Conservation (phyloP, 2,888 invertebrate species). For the Gibbula magus region DNA sequence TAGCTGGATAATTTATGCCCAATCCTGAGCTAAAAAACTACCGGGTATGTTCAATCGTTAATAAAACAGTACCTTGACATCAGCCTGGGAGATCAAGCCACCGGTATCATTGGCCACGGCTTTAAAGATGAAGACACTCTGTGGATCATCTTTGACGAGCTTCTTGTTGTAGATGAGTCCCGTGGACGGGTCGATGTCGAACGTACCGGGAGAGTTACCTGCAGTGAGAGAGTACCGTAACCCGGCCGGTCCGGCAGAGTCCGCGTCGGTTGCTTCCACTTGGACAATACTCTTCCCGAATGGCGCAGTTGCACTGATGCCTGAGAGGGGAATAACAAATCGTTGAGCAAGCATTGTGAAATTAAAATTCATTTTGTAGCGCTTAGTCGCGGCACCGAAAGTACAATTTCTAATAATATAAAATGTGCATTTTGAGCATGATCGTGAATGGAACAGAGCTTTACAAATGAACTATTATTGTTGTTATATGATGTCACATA, state of each 20-base stretch:
- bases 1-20: too few relatives aligned
- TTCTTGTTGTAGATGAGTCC: constrained; percentile 59
- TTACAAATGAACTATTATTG: too few relatives aligned
- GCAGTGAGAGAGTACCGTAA: constrained; percentile 39
- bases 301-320: constrained; percentile 67
- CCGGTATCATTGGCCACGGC: constrained; percentile 45
- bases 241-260: constrained; percentile 41
- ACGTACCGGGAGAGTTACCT: constrained; percentile 38
- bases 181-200: constrained; percentile 50
- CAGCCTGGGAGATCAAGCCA: neutral
- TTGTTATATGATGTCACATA: too few relatives aligned
- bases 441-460: too few relatives aligned
- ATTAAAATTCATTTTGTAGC: too few relatives aligned
- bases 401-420: too few relatives aligned
- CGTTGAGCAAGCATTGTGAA: neutral
- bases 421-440: too few relatives aligned
- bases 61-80: constrained; percentile 41
- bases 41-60: neutral
- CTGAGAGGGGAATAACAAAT: constrained; percentile 54
- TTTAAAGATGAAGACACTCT: constrained; percentile 44
- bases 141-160: constrained; percentile 51
- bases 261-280: constrained; percentile 57
- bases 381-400: too few relatives aligned
- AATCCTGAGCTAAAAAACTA: too few relatives aligned
- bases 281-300: constrained; percentile 65